Conservation (phyloP, 2,113 vertebrate species). For the Amphilophus citrinellus region DNA sequence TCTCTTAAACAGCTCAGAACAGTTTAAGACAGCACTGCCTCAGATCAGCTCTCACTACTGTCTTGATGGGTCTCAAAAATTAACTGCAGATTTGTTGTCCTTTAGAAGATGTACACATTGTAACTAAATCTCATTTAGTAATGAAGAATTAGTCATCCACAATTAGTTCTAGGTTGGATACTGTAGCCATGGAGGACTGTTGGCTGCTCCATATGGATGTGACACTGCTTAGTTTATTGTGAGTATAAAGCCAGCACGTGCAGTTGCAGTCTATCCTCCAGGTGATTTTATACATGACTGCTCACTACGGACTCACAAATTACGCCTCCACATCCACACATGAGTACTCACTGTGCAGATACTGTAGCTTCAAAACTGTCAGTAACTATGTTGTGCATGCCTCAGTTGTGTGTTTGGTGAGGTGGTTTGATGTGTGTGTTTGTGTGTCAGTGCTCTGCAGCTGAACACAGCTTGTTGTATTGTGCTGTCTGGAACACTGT, state of each 20-base stretch:
- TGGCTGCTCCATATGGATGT: constrained; percentile 25
- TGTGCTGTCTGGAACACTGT: constrained; percentile 60
- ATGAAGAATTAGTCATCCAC: background rate
- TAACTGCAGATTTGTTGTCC: too few relatives aligned
- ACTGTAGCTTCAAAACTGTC: background rate
- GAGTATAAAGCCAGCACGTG: constrained; percentile 12
- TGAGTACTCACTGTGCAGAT: background rate
- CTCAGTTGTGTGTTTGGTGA: background rate
- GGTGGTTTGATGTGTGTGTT: background rate
- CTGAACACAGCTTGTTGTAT: constrained; percentile 48
- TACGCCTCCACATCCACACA: background rate
- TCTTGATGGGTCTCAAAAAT: background rate
- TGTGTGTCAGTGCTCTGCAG: constrained; percentile 21
- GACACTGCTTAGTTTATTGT: constrained; percentile 4
- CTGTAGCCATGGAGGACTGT: background rate
- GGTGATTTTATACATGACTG: constrained; percentile 13
- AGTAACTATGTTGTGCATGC: constrained; percentile 8
- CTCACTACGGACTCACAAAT: constrained; percentile 15
- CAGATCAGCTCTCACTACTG: background rate
- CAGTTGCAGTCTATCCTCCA: constrained; percentile 5
- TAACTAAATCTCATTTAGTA: background rate
- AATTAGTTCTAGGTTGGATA: background rate
- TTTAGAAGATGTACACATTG: background rate
- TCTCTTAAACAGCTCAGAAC: background rate
- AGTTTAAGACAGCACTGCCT: too few relatives aligned